Conservation (phyloP, 2,888 invertebrate species). For the Callimorpha dominula region DNA sequence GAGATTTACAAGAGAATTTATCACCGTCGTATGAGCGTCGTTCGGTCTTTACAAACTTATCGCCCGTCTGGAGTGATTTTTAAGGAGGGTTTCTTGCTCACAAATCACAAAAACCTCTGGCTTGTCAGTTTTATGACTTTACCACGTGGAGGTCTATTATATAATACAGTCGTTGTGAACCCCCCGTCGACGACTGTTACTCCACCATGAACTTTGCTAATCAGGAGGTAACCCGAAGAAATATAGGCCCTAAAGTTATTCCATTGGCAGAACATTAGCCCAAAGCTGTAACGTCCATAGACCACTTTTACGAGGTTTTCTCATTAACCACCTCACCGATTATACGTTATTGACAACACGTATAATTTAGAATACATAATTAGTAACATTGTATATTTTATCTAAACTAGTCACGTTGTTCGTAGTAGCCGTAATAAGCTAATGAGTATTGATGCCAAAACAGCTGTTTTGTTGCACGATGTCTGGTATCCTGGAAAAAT, state of each 20-base stretch:
- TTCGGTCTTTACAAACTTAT: too few species aligned
- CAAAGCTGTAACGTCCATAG: not conserved
- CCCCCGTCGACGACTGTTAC: not conserved
- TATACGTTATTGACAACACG: not conserved
- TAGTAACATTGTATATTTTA: too few species aligned
- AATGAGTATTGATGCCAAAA: constrained; percentile 28
- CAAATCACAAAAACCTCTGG: not conserved
- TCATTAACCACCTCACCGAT: not conserved
- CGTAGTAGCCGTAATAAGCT: constrained; percentile 30
- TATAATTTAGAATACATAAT: too few species aligned
- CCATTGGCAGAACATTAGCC: too few species aligned
- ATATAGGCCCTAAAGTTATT: too few species aligned
- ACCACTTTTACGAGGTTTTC: not conserved
- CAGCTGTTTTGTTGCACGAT: constrained; percentile 17
- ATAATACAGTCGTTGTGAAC: not conserved
- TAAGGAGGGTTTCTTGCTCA: not conserved
- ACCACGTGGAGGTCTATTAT: not conserved
- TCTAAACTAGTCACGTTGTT: constrained; percentile 30
- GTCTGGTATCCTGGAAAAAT: constrained; percentile 32
- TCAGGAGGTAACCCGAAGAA: not conserved
- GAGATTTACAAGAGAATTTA: too few species aligned
- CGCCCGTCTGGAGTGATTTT: not conserved
- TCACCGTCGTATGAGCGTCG: too few species aligned
- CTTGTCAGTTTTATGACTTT: not conserved
- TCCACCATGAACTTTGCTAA: not conserved